phyloP scores from a whole-genome alignment of 2,888 invertebrate species.

The Cyclophora punctaria region DNA sequence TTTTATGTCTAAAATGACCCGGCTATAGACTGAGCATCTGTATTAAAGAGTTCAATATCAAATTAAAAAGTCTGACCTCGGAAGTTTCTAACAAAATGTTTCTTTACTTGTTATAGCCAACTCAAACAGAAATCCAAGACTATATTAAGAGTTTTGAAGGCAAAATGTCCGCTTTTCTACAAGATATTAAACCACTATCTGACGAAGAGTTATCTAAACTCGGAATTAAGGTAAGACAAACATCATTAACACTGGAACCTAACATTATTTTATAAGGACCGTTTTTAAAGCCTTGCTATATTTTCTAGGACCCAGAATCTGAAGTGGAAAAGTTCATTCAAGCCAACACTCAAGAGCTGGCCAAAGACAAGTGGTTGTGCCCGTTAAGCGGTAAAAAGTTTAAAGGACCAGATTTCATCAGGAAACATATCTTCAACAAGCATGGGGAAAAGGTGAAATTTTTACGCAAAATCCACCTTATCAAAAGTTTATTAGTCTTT shows the following conservation, averaged over 20 bases:
- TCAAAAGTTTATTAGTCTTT: no score
- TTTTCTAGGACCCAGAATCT: conserved; percentile 66
- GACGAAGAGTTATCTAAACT: conserved; percentile 87
- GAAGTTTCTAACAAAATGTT: neutral
- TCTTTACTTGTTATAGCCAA: conserved; percentile 58
- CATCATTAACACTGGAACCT: neutral
- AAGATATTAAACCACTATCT: conserved; percentile 82
- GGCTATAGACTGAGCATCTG: no score
- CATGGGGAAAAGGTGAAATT: conserved; percentile 88
- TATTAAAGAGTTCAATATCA: no score
- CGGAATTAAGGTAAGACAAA: conserved; percentile 80
- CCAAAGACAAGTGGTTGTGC: conserved; percentile 99
- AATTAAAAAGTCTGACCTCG: neutral
- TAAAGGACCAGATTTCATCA: conserved; percentile 98
- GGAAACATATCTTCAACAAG: conserved; percentile 98
- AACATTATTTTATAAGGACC: no score
- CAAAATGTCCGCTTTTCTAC: conserved; percentile 93
- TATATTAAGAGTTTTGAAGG: conserved; percentile 87
- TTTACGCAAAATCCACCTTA: no score
- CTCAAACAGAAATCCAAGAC: conserved; percentile 83
- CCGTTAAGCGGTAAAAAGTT: conserved; percentile 99
- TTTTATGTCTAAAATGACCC: no score
- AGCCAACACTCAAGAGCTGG: conserved; percentile 96
- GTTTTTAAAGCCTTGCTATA: neutral
- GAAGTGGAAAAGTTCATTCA: conserved; percentile 96